Base-by-base conservation (phyloP, 2,888 invertebrate species). In the Sinodicranocentrus sp. region DNA sequence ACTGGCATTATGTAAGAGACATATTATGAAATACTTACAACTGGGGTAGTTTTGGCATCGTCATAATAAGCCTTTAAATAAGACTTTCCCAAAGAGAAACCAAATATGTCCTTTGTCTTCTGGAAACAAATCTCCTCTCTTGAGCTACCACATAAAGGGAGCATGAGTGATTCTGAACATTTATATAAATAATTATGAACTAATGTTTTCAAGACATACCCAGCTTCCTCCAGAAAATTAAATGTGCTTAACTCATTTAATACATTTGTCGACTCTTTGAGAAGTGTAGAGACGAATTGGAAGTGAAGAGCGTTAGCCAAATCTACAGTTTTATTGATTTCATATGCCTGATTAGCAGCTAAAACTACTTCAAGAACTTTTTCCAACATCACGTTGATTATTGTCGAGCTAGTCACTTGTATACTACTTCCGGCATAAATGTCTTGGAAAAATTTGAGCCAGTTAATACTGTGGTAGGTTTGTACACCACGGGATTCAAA, bases 381-480 rank as follows among this genome's bases (percentile, higher is more conserved):
- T 25, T 70, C 52, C n/a, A 61, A 17, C 6, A 3, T 23, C 1
- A 52, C 26, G n/a, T 23, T 23, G 2, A 70, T 10, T 26, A n/a
- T 5, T 25, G 48, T 52, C 2, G 75, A 19, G 6, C 70, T 70
- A 23, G 76, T 61, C 5, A n/a, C n/a, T 0, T 82, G 21, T 2
- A 82, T 71, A 0, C 75, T 76, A 8, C 48, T 68, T 54, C 82
- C 82, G 15, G 75, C 26, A 52, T 76, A 76, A 2, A 76, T 71
- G 26, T 63, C 26, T n/a, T 76, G 39, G 19, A 82, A 82, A 57
- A 82, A 82, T 2, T 61, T 23, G 6, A 70, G 23, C 82, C 82
- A 82, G 25, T 82, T 52, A 8, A 82, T n/a, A n/a, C n/a, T 33
- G 43, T 1, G 25, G 3, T 33, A 10, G 3, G 43, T 39, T 67